phyloP scores from a whole-genome alignment of 2,113 vertebrate species.

The Conger conger region DNA sequence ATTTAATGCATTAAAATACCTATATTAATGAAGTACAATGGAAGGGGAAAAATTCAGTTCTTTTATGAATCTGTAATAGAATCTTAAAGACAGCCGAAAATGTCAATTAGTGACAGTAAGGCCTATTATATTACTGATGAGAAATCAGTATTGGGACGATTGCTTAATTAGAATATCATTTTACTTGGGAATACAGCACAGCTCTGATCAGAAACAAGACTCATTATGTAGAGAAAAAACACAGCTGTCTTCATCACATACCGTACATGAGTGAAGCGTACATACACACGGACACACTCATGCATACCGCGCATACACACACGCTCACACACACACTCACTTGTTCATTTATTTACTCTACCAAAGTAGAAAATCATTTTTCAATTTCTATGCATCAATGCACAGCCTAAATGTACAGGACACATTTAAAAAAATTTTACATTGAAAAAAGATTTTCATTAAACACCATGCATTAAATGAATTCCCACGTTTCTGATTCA shows the following conservation, averaged over 20 bases:
- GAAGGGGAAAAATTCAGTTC: too few relatives aligned
- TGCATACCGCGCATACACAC: constrained; percentile 24
- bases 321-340: background rate
- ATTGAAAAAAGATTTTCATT: too few relatives aligned
- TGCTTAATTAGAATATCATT: constrained; percentile 53
- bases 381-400: too few relatives aligned
- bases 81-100: constrained; percentile 22
- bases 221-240: constrained; percentile 41
- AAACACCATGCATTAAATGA: too few relatives aligned
- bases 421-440: too few relatives aligned
- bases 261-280: constrained; percentile 33
- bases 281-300: constrained; percentile 23
- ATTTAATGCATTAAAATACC: too few relatives aligned
- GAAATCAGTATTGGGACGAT: constrained; percentile 43
- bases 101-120: constrained; percentile 22
- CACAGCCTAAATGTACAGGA: too few relatives aligned
- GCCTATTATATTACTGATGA: constrained; percentile 31
- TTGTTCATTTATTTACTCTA: background rate
- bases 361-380: too few relatives aligned
- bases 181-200: constrained; percentile 29
- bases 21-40: too few relatives aligned
- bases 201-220: constrained; percentile 39
- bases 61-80: too few relatives aligned
- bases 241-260: constrained; percentile 31
- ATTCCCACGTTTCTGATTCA: too few relatives aligned